Evolutionary conservation across 2,113 vertebrate species (phyloP), one percentile per base, ranked within the genome.

Genomic region (Perca flavescens): DNA sequence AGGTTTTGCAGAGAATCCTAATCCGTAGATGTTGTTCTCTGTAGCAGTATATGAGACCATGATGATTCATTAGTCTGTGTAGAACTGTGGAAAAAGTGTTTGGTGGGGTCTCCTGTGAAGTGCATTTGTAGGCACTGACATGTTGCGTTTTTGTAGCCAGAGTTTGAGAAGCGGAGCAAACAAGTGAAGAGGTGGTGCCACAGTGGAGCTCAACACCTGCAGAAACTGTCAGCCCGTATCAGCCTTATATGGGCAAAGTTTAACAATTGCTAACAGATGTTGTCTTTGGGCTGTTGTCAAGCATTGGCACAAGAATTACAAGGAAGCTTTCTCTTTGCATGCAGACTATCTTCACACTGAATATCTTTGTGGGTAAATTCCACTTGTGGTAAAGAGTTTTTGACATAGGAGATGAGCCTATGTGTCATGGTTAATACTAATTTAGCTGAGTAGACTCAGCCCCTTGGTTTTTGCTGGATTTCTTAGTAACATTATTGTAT

Each of bases 141-240:
- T 60, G 58, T 28, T 6, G 16, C 54, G n/a, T 66, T 74, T 79
- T 58, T 46, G 16, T 46, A 64, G 52, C 28, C 22, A 71, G 61
- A 64, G 52, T 78, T 80, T 76, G 58, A 53, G 14, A n/a, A 73
- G 25, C 21, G 6, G n/a, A 54, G 70, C 46, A 74, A 25, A 72
- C 13, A 40, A 31, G 19, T 61, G 16, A 62, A 71, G 80, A 60
- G 56, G 28, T 28, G 46, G 70, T 1, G 64, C n/a, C 43, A 61
- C 19, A 19, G 49, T 58, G 64, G 19, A 31, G 22, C 25, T 70
- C 34, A 21, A 43, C 74, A 86, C 77, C 78, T 86, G 75, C 79
- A 71, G 36, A 77, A 52, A 73, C 61, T 49, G 21, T 54, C 47
- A 28, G 57, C 25, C 74, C 75, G n/a, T 47, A 47, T 75, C 21